A percentile compares a stretch with the other conserved stretches of the same genome.
Evolutionary conservation across 2,888 invertebrate genomes (phyloP).

Genomic region (Xylota segnis): DNA sequence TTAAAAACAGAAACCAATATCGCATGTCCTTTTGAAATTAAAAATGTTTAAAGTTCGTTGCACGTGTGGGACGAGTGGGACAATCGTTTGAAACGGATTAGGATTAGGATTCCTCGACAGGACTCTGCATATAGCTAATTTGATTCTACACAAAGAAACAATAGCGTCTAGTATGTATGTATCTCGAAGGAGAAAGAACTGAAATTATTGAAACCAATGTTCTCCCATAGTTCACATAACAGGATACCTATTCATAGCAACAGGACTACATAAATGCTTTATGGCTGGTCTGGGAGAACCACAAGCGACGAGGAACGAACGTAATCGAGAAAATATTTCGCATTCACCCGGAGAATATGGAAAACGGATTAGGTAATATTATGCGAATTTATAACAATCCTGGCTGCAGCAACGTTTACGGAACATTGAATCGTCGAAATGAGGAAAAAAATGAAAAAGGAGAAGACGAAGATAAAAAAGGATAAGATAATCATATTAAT

Average conservation of each 20-base stretch:
- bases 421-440: slow-evolving; percentile 14
- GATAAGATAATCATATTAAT: slow-evolving; percentile 30
- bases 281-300: background rate
- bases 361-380: slow-evolving; percentile 39
- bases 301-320: background rate
- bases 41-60: background rate
- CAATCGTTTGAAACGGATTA: background rate
- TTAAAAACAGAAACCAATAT: background rate
- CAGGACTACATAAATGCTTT: slow-evolving; percentile 2
- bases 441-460: background rate
- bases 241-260: background rate
- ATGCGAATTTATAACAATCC: slow-evolving; percentile 30
- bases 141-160: too few species aligned
- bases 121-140: background rate
- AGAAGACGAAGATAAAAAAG: slow-evolving; percentile 12
- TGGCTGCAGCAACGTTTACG: slow-evolving; percentile 29
- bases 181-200: background rate
- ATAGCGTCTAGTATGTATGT: too few species aligned
- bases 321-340: slow-evolving; percentile 19
- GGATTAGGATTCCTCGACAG: background rate
- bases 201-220: background rate
- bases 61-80: too few species aligned
- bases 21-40: background rate
- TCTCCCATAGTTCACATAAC: background rate
- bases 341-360: slow-evolving; percentile 2